Conservation (phyloP, 2,888 invertebrate genomes). For the Penaeus monodon region DNA sequence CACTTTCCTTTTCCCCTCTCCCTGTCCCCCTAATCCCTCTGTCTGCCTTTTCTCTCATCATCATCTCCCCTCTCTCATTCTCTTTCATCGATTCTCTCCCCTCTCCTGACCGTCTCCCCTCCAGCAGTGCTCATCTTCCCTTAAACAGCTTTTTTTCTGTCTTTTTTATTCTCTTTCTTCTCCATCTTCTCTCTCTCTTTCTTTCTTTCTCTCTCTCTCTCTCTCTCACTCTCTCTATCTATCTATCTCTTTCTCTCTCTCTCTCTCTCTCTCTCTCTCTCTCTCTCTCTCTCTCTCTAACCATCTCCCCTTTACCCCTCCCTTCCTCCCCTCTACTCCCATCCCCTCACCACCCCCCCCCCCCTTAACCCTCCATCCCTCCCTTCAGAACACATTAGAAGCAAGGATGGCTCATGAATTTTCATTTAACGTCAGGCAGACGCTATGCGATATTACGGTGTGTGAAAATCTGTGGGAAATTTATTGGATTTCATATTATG, state of each 20-base stretch:
- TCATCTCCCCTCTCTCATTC: background rate
- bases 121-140: background rate
- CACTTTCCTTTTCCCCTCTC: too few relatives aligned
- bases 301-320: background rate
- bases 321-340: background rate
- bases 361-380: background rate
- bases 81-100: background rate
- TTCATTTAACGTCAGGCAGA: too few relatives aligned
- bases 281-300: background rate
- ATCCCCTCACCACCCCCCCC: background rate
- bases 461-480: too few relatives aligned
- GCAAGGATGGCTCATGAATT: too few relatives aligned
- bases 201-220: background rate
- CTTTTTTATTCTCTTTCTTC: too few relatives aligned
- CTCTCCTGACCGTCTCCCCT: background rate
- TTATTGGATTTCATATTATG: too few relatives aligned
- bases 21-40: too few relatives aligned
- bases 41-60: background rate
- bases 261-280: background rate
- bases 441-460: too few relatives aligned
- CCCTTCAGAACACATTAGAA: too few relatives aligned
- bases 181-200: background rate
- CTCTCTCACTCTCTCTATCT: background rate
- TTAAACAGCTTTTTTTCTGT: too few relatives aligned
- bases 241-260: background rate